These are phyloP conservation scores for Hecatera dysodea DNA, from an alignment of 2,888 invertebrate species.

Conservation along the genomic window DNA sequence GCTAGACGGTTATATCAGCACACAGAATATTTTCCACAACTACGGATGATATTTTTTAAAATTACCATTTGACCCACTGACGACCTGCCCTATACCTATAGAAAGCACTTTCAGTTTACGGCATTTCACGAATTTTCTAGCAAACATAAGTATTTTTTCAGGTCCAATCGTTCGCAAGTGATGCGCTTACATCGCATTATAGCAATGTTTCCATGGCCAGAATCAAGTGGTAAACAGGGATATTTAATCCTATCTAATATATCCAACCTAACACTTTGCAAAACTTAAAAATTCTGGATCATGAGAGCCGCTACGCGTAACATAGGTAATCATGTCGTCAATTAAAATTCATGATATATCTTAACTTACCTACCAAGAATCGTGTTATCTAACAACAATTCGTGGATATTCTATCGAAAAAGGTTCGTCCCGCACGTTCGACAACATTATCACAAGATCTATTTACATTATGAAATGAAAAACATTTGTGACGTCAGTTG, in stretches of 20 bases:
- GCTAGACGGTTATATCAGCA: too few relatives aligned
- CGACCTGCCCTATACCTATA: neutral
- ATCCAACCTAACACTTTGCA: neutral
- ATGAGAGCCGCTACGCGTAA: neutral
- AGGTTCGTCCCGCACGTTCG: conserved; percentile 8
- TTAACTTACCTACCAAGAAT: conserved; percentile 20
- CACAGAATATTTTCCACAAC: too few relatives aligned
- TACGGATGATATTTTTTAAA: too few relatives aligned
- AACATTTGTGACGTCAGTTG: conserved; percentile 54
- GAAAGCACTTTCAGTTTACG: neutral
- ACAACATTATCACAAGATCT: conserved; percentile 37
- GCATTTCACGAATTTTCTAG: neutral
- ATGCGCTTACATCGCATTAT: neutral
- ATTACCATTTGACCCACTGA: neutral
- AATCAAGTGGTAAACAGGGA: neutral
- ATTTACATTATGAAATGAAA: conserved; percentile 33
- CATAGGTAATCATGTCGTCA: neutral
- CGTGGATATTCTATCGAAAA: conserved; percentile 16
- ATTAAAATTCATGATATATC: conserved; percentile 21
- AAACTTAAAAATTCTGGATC: neutral
- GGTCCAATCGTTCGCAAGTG: neutral
- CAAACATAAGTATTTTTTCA: neutral
- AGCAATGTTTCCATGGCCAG: too few relatives aligned
- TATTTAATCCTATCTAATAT: neutral
- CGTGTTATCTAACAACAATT: conserved; percentile 23